Evolutionary conservation across 1,140 invertebrate genomes (phyloP), one percentile per base, ranked within the genome.

Genomic region (Arion vulgaris): DNA sequence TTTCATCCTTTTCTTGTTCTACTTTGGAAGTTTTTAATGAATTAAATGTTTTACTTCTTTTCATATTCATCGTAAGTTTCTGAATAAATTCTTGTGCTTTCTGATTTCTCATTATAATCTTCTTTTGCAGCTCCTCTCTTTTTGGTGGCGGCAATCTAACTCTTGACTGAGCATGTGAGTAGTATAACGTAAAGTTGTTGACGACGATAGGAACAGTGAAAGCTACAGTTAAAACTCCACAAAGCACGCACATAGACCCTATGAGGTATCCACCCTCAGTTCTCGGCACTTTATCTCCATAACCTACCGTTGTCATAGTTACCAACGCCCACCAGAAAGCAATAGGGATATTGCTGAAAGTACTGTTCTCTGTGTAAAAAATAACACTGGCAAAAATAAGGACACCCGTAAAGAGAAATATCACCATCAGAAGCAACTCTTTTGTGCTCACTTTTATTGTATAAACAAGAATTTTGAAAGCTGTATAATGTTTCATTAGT

Each of bases 131-230:
- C 76, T 91, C 88, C 74, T 87, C 88, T 80, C 86, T 81, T 84
- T 90, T 89, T 28, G 89, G 85, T 9, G 86, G 84, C 23, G 91
- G 91, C 19, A 91, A 80, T 76, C 89, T 88, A 49, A 89, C 89
- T 57, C 91, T 83, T 7, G 91, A 90, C 82, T 91, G 90, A 13
- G 91, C 91, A 77, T 91, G 90, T 26, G 97, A 98, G 93, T 99
- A 99, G 94, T 98, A 99, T 96, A 98, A 97, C 86, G 97, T 96
- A 93, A 99, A 99, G 94, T 99, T 99, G 93, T 97, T 98, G 86
- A 99, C 97, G 90, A 99, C 98, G 91, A 99, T 98, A 86, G 98
- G 97, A 88, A 99, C 97, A 84, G 97, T 98, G 91, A 99, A 95
- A 88, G 97, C 97, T 93, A 99, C 98, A 88, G 97, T 98, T 85